Conservation (phyloP, 2,113 vertebrate species). For the Ailuropoda melanoleuca region DNA sequence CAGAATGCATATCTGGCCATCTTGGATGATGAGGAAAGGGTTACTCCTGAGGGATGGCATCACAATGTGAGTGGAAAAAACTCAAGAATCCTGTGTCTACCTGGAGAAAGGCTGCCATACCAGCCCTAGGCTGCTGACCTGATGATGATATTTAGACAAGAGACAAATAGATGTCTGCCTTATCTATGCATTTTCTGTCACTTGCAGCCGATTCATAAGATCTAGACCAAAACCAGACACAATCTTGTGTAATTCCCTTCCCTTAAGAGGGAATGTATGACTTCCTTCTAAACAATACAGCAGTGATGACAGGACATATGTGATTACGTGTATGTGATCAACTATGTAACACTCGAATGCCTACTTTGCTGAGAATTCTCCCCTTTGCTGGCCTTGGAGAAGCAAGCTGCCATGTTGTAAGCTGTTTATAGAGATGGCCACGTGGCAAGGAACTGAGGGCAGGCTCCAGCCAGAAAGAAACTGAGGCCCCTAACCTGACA, state of each 20-base stretch:
- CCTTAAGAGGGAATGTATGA: background rate
- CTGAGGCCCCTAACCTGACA: background rate
- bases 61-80: background rate
- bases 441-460: background rate
- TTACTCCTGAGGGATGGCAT: background rate
- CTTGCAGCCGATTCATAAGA: constrained; percentile 2
- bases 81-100: background rate
- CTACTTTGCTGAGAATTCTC: background rate
- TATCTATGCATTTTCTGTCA: background rate
- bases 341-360: background rate
- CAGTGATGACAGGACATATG: background rate
- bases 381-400: background rate
- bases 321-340: background rate
- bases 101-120: background rate
- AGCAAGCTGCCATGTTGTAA: background rate
- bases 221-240: background rate
- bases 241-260: background rate
- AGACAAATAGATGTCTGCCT: background rate
- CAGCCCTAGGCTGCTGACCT: background rate
- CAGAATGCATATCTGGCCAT: background rate
- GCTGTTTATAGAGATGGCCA: background rate
- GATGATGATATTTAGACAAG: background rate
- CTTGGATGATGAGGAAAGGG: background rate
- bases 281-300: background rate
- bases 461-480: background rate